Conservation (phyloP, 2,113 vertebrate genomes). For the Rhipidura dahli region DNA sequence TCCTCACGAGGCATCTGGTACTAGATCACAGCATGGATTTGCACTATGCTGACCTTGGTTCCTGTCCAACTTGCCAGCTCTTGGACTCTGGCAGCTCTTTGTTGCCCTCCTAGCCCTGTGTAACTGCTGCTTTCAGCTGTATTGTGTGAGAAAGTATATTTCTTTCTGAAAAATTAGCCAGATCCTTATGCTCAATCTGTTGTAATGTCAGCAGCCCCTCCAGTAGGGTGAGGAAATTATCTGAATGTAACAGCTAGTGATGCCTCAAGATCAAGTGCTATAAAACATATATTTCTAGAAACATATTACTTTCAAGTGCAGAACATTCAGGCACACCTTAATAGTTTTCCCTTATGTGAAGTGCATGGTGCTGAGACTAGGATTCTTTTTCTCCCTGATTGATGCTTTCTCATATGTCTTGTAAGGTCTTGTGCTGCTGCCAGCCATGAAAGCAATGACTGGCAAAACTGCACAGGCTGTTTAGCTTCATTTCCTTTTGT, state of each 20-base stretch:
- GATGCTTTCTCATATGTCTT: background rate
- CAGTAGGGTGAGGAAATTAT: constrained; percentile 32
- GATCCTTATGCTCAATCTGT: background rate
- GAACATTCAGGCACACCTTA: background rate
- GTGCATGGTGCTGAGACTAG: background rate
- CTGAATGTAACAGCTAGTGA: background rate
- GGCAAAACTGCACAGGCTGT: background rate
- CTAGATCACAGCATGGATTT: background rate
- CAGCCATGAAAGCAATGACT: background rate
- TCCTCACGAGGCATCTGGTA: background rate
- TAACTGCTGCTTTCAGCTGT: background rate
- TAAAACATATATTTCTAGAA: background rate
- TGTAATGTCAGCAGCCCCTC: constrained; percentile 30
- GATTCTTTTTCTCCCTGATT: background rate
- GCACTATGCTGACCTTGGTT: background rate
- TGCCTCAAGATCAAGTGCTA: constrained; percentile 11
- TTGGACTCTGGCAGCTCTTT: background rate
- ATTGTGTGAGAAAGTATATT: background rate
- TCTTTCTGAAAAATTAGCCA: constrained; percentile 41
- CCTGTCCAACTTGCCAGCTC: background rate
- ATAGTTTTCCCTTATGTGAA: background rate
- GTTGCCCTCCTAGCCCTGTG: background rate
- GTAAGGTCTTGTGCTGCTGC: background rate
- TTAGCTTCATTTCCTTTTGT: background rate
- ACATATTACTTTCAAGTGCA: constrained; percentile 44